phyloP scores from a whole-genome alignment of 1,140 invertebrate species.

The Patella vulgata region DNA sequence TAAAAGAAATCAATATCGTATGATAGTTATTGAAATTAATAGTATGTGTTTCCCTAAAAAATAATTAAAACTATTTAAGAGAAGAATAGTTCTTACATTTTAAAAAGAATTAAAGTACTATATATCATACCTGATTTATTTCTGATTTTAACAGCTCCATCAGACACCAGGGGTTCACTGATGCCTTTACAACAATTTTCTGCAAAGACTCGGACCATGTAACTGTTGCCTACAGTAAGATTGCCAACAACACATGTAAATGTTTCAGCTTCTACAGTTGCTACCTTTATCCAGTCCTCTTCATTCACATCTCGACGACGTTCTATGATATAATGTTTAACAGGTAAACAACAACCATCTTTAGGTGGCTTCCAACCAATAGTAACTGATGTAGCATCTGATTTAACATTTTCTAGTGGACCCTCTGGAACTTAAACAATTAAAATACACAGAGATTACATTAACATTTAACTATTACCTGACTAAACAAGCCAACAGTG shows the following conservation, averaged over 20 bases:
- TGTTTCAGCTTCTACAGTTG: conserved; percentile 36
- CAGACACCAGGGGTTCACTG: conserved; percentile 78
- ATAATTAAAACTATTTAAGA: too few relatives aligned
- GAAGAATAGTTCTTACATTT: too few relatives aligned
- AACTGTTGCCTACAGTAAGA: conserved; percentile 87
- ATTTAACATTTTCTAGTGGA: conserved; percentile 89
- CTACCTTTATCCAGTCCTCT: conserved; percentile 50
- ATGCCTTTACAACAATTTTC: conserved; percentile 89
- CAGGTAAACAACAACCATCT: conserved; percentile 93
- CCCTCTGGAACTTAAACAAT: conserved; percentile 81
- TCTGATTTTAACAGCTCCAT: conserved; percentile 41
- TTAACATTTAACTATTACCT: too few relatives aligned
- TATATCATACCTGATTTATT: conserved; percentile 36
- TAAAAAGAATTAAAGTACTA: too few relatives aligned
- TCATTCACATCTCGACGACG: conserved; percentile 76
- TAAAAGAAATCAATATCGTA: conserved; percentile 2
- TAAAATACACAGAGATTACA: too few relatives aligned
- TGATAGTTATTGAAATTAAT: background rate
- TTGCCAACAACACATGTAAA: conserved; percentile 77
- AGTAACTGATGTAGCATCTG: conserved; percentile 93
- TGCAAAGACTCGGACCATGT: conserved; percentile 89
- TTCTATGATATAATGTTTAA: conserved; percentile 94
- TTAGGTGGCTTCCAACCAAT: conserved; percentile 92
- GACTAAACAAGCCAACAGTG: too few relatives aligned
- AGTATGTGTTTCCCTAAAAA: too few relatives aligned